Evolutionary conservation across 2,113 vertebrate genomes (phyloP), one percentile per base, ranked within the genome.

Genomic region (Crotalus helleri): DNA sequence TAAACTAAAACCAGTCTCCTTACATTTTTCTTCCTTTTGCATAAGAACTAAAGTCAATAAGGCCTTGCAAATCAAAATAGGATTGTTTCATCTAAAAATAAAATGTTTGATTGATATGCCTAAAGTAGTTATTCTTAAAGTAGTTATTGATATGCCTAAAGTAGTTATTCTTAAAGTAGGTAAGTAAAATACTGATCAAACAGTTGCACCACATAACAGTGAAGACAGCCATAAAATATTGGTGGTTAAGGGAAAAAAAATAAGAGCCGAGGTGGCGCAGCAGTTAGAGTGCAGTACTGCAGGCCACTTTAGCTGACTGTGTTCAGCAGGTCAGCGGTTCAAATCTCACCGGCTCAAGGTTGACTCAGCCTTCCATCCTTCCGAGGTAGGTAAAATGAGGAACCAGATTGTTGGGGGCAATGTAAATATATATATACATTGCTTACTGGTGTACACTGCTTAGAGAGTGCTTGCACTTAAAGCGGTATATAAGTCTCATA

Each of bases 41-140:
- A 93, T 91, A 90, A 92, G 94, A 39, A 95, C 93, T 61, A 91
- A 94, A 95, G 94, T 58, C 93, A 95, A 92, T 94, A 94, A 89
- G n/a, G 94, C 92, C n/a, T 39, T 44, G 88, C 87, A 94, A 95
- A 39, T 81, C 69, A 81, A 96, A 92, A 92, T 92, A 94, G 93
- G 93, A 95, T 81, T 44, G 53, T 94, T 90, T 93, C 74, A 93
- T 91, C 92, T 69, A 93, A 57, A 93, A 88, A 59, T 91, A 90
- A 93, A 88, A 90, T 86, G 23, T 53, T 44, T 0, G 86, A 85
- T 90, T 93, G 24, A 87, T 87, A 49, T 95, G 95, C 87, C 91
- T 88, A 85, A 92, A 39, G 39, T 0, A 92, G 61, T 58, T 91
- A 96, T 95, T 94, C 94, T 33, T 96, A 94, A 85, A 1, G 24